These are phyloP conservation scores for Burhinus bistriatus DNA, from an alignment of 2,113 vertebrate genomes.

Conservation along the genomic window DNA sequence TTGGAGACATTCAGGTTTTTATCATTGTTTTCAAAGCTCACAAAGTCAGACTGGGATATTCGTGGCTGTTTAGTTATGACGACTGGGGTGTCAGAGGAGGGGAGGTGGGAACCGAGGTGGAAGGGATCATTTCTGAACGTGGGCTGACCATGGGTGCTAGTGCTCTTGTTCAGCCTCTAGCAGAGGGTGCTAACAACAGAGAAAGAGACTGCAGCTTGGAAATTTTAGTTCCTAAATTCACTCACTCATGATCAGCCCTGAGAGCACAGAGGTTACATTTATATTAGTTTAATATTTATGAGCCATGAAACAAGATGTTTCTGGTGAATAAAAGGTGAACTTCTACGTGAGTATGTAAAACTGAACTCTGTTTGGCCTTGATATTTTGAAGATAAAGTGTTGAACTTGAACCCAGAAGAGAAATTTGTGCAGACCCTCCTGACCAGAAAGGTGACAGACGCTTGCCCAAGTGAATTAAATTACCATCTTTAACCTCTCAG, in stretches of 20 bases:
- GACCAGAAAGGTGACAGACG: neutral
- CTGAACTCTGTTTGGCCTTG: constrained; percentile 28
- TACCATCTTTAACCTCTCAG: neutral
- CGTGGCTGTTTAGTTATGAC: neutral
- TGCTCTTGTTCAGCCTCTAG: neutral
- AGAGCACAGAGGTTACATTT: constrained; percentile 41
- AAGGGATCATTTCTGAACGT: neutral
- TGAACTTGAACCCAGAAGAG: constrained; percentile 29
- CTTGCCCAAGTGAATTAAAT: constrained; percentile 45
- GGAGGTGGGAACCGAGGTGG: neutral
- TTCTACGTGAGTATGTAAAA: neutral
- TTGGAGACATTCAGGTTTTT: accelerated
- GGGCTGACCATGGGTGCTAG: neutral
- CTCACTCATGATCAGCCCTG: neutral
- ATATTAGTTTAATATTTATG: constrained; percentile 68
- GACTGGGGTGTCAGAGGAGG: neutral
- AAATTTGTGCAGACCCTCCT: neutral
- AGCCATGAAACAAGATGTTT: constrained; percentile 49
- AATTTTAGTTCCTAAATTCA: constrained; percentile 10
- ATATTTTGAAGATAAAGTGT: constrained; percentile 5
- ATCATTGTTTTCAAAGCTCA: neutral
- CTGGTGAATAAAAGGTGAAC: constrained; percentile 50
- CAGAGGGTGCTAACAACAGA: neutral
- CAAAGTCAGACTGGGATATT: neutral
- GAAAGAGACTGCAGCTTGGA: neutral